Evolutionary conservation across 37 sponge, comb jelly and placozoan genomes (phyloP), one percentile per base, ranked within the genome.

Genomic region (Bolinopsis microptera): DNA sequence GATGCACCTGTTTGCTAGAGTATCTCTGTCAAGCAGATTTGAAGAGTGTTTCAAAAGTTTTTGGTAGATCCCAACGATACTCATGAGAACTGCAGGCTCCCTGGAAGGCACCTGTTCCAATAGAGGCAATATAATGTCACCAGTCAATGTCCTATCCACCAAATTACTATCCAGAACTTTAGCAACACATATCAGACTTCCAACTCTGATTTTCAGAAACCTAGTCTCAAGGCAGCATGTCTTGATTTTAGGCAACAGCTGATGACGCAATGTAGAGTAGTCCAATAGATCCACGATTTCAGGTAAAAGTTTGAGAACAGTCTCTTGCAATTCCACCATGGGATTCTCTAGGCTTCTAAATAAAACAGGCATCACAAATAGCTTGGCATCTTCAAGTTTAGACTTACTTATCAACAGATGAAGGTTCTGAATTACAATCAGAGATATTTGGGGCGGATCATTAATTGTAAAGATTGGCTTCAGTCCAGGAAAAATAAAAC

Each of bases 51-150:
- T 86, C 67, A 86, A 41, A 1, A 86, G 90, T 30, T 86, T 86
- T 26, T 86, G 90, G 26, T 86, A 86, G 23, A 86, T 86, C 24
- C 90, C 90, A 3, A 86, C 25, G 22, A 86, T 86, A 41, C 90
- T 86, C 90, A 86, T 86, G 0, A 86, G 22, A 39, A 86, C 90
- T 27, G 90, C 90, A 48, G 90, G 90, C 31, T 86, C 90, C n/a
- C 35, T 13, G 32, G 90, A 86, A 3, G 90, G 90, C 0, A 86
- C 90, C 61, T 86, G 90, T 24, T 86, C 90, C 39, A 86, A 86
- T 3, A 86, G 28, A 18, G 90, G 90, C 67, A 86, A 27, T 23
- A 86, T 23, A 23, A 86, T 86, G 36, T 86, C 90, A 24, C n/a
- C 31, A 0, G 25, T 61, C 9, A 86, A 5, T 30, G 67, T 86